Evolutionary conservation across 2,797 vertebrate species (phyloP), one percentile per base, ranked within the genome.

Genomic region (Melopsittacus undulatus): DNA sequence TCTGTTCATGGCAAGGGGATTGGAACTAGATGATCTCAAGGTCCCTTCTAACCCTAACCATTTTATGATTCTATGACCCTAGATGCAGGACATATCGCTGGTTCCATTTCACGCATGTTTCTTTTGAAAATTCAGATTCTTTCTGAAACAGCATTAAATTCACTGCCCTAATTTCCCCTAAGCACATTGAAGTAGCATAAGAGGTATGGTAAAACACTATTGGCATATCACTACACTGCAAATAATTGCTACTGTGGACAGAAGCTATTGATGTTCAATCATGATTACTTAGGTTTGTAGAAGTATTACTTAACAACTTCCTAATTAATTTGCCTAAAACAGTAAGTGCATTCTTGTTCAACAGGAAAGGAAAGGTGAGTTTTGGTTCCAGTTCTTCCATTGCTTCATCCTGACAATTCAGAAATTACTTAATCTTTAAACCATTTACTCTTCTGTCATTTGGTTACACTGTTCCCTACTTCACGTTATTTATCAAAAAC

Each of bases 121-220:
- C 26, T 42, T 80, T 42, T 20, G 11, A 82, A 75, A 51, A 46
- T 11, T 87, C 49, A n/a, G 24, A 51, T 29, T 48, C 10, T 61
- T 87, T 78, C 34, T 68, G 15, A 72, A 67, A 20, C 9, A 68
- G 6, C 63, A 56, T 12, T 66, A 83, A 52, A 30, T 46, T 74
- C 24, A 40, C 16, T 0, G 0, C 21, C 7, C 2, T 43, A 63
- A 86, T 29, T 0, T 0, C 21, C 4, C 11, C 36, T 22, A 29
- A 79, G 5, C 1, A 1, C 10, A 19, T 0, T 15, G 15, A 79
- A 40, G 5, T 6, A 72, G 29, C 49, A 52, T 5, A 59, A 77
- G 2, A 59, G 18, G 4, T 2, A 2, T 10, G 10, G 34, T 26
- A 67, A 61, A 84, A 84, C 29, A 34, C 8, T 72, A 13, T 11